A percentile compares a stretch with the other conserved stretches of the same genome.
Evolutionary conservation across 2,797 vertebrate genomes (phyloP).

Genomic region (Poliocrania exsul): DNA sequence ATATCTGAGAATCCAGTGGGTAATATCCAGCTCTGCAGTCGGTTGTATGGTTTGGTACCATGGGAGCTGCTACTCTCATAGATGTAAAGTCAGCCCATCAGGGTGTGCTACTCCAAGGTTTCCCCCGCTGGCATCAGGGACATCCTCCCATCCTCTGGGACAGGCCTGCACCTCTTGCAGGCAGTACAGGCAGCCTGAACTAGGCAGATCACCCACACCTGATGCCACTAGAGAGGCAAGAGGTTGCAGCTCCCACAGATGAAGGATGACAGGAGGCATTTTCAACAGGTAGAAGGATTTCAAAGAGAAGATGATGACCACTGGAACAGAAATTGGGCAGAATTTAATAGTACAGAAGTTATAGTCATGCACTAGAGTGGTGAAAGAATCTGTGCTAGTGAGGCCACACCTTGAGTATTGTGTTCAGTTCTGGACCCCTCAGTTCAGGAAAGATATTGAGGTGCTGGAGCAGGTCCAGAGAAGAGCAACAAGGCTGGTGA

Average conservation of each 20-base stretch:
- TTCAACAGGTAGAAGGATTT: neutral
- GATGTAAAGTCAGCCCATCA: neutral
- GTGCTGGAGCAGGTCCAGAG: no score
- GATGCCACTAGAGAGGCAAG: neutral
- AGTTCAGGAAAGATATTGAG: no score
- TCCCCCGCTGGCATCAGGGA: neutral
- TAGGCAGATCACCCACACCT: neutral
- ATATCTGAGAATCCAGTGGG: neutral
- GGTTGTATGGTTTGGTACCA: neutral
- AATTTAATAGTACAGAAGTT: neutral
- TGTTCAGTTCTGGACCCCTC: no score
- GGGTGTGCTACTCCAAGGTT: neutral
- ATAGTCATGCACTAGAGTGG: fast-evolving
- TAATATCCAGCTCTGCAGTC: neutral
- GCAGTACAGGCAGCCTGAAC: neutral
- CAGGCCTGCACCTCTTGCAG: neutral
- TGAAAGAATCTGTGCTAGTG: neutral
- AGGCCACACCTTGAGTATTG: no score
- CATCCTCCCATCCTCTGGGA: neutral
- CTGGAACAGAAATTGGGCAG: neutral
- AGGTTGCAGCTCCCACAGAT: fast-evolving
- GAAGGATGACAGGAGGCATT: neutral
- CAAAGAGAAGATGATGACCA: neutral
- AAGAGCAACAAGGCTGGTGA: no score
- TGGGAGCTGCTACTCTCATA: neutral